A percentile compares a stretch with the other conserved stretches of the same genome.
These are phyloP conservation scores for Cotesia vestalis DNA, from an alignment of 1,140 invertebrate genomes.

Conservation along the genomic window DNA sequence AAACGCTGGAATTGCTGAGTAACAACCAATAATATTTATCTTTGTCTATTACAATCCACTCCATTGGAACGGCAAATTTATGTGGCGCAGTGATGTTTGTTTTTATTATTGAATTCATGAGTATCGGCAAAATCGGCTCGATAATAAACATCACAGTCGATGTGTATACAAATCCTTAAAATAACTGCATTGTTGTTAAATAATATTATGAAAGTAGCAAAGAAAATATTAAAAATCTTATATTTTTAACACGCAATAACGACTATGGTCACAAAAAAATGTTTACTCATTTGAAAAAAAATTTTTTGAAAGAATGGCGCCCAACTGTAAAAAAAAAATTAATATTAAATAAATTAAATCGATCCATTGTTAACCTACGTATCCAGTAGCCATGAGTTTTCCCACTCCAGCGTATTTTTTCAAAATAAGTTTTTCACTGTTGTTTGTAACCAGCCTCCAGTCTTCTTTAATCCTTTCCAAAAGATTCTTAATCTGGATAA, in stretches of 20 bases:
- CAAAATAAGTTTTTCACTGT: slow-evolving; percentile 19
- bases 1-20: slow-evolving; percentile 2
- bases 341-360: not conserved
- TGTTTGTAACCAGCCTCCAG: slow-evolving; percentile 12
- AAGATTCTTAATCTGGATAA: slow-evolving; percentile 22
- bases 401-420: slow-evolving; percentile 26
- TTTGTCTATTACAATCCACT: slow-evolving; percentile 21
- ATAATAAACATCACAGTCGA: slow-evolving; percentile 16
- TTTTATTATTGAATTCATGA: slow-evolving; percentile 5
- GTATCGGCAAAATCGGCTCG: slow-evolving; percentile 23
- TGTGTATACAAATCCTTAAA: slow-evolving; percentile 1
- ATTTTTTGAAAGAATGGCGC: too few relatives aligned
- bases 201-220: not conserved
- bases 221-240: too few relatives aligned
- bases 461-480: slow-evolving; percentile 20
- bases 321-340: not conserved
- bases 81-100: slow-evolving; percentile 19
- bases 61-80: slow-evolving; percentile 26
- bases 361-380: slow-evolving; percentile 25
- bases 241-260: too few relatives aligned
- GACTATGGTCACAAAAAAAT: too few relatives aligned
- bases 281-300: too few relatives aligned
- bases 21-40: slow-evolving; percentile 34
- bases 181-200: not conserved
- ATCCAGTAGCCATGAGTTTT: slow-evolving; percentile 21